Evolutionary conservation across 2,888 invertebrate species (phyloP).

Genomic region (Cistogaster globosa): DNA sequence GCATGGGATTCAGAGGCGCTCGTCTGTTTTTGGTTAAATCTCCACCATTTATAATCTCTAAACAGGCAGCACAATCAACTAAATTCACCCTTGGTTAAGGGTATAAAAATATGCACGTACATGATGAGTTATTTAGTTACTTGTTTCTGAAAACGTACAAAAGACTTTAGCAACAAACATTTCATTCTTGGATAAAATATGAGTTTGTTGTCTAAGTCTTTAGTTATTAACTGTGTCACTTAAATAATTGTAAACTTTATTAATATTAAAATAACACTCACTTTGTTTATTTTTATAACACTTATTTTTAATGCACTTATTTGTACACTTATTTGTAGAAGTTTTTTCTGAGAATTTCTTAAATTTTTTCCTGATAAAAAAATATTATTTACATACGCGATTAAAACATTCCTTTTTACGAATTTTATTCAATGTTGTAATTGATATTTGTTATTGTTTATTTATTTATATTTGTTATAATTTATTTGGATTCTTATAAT

Average conservation of each 20-base stretch:
- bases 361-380: not conserved
- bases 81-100: no score
- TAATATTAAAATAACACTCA: conserved; percentile 25
- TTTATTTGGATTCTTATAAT: conserved; percentile 23
- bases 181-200: conserved; percentile 42
- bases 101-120: no score
- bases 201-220: conserved; percentile 39
- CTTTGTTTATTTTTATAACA: conserved; percentile 36
- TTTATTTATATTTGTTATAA: conserved; percentile 51
- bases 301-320: conserved; percentile 2
- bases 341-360: not conserved
- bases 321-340: not conserved
- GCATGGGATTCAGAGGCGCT: no score
- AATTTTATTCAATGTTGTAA: not conserved
- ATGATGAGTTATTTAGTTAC: no score
- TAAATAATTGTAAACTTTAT: not conserved
- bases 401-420: conserved; percentile 27
- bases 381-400: not conserved
- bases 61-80: no score
- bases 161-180: conserved; percentile 75
- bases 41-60: no score
- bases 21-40: no score
- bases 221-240: not conserved
- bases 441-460: no score
- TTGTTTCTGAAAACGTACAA: conserved; percentile 33